phyloP scores from a whole-genome alignment of 2,113 vertebrate genomes.

The Nannospalax galili region DNA sequence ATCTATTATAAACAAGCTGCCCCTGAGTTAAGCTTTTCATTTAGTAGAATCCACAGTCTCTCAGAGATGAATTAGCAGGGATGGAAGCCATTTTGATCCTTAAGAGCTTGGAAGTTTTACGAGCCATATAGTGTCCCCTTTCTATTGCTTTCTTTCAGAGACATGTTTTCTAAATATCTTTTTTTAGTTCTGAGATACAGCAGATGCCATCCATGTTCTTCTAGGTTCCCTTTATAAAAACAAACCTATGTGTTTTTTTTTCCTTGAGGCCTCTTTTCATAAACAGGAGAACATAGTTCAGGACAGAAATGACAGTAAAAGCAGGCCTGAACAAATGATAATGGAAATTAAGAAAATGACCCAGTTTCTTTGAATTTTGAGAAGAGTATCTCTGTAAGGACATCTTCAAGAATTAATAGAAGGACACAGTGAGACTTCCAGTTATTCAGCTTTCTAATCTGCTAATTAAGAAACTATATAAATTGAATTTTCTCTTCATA shows the following conservation, averaged over 20 bases:
- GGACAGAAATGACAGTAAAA: background rate
- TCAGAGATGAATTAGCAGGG: constrained; percentile 35
- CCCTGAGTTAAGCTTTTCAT: constrained; percentile 6
- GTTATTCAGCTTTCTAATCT: background rate
- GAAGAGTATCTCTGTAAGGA: background rate
- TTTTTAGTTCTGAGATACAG: background rate
- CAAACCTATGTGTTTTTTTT: too few relatives aligned
- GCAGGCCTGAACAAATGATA: background rate
- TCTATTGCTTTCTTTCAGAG: background rate
- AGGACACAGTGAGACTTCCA: background rate
- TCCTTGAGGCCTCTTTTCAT: background rate
- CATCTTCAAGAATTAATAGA: background rate
- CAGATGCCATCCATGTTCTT: background rate
- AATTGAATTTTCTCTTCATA: background rate
- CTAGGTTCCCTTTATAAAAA: background rate
- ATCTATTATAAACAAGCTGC: background rate
- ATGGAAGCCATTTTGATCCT: background rate
- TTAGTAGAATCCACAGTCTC: background rate
- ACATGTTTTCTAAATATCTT: constrained; percentile 3
- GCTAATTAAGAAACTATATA: background rate
- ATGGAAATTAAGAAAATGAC: background rate
- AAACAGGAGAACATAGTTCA: background rate
- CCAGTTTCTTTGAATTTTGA: background rate
- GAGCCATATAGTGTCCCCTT: background rate
- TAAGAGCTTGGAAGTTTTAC: constrained; percentile 23